Percentiles rank a stretch among this genome's conserved stretches.
Conservation (phyloP, 2,888 invertebrate genomes). For the Agrotis ipsilon region DNA sequence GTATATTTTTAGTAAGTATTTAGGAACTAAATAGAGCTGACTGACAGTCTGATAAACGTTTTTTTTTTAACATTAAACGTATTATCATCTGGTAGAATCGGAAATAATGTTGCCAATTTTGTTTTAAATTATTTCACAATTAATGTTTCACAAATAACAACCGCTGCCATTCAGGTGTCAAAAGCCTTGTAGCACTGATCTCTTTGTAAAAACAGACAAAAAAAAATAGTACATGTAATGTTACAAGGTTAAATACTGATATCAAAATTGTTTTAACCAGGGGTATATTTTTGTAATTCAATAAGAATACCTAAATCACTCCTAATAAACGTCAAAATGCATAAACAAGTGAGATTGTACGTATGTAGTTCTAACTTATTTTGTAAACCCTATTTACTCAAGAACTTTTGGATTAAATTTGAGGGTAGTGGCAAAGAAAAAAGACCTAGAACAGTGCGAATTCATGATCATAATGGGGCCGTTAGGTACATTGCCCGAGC, state of each 20-base stretch:
- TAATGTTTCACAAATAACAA: too few relatives aligned
- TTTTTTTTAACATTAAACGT: too few relatives aligned
- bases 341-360: neutral
- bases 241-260: too few relatives aligned
- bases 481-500: constrained; percentile 19
- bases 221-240: too few relatives aligned
- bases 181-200: too few relatives aligned
- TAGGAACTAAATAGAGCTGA: too few relatives aligned
- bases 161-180: too few relatives aligned
- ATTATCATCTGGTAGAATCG: too few relatives aligned
- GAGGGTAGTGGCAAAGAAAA: constrained; percentile 10
- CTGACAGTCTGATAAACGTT: too few relatives aligned
- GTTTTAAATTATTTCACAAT: too few relatives aligned
- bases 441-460: constrained; percentile 14
- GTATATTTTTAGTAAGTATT: neutral
- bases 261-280: neutral
- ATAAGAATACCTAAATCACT: neutral
- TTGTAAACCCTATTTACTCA: neutral
- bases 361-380: neutral
- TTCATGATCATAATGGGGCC: constrained; percentile 37
- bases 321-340: neutral
- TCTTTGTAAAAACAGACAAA: too few relatives aligned
- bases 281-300: neutral
- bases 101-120: too few relatives aligned
- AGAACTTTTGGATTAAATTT: constrained; percentile 23